Evolutionary conservation across 2,888 invertebrate genomes (phyloP).

Genomic region (Limnephilus rhombicus): DNA sequence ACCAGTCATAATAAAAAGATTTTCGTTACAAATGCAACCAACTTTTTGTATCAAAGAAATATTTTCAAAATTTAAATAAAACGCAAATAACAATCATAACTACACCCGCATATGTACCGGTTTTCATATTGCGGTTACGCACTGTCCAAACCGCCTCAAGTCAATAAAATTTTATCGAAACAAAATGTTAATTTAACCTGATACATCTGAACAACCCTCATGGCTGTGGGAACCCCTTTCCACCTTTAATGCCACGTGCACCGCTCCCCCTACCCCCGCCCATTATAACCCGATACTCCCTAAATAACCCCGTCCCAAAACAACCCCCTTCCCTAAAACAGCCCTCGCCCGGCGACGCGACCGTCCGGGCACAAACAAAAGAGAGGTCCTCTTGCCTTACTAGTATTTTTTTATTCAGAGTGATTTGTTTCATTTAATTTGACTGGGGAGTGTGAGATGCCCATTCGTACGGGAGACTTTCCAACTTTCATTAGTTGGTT

Average conservation of each 20-base stretch:
- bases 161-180: conserved; percentile 5
- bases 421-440: conserved; percentile 23
- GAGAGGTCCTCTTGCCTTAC: conserved; percentile 16
- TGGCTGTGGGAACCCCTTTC: not conserved
- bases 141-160: not conserved
- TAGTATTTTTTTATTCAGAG: not conserved
- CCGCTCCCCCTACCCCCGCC: not conserved
- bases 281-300: not conserved
- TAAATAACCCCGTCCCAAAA: not conserved
- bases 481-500: not conserved
- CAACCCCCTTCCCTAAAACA: not conserved
- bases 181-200: not conserved
- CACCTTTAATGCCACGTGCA: conserved; percentile 12
- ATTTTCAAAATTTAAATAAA: not conserved
- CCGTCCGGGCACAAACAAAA: conserved; percentile 32
- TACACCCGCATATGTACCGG: not conserved
- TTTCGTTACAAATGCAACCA: too few relatives aligned
- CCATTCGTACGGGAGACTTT: not conserved
- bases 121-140: not conserved
- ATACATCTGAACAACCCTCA: conserved; percentile 14
- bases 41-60: not conserved
- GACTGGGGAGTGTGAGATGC: not conserved
- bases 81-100: not conserved
- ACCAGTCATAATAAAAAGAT: too few relatives aligned
- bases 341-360: not conserved